A percentile compares a stretch with the other conserved stretches of the same genome.
Evolutionary conservation across 2,888 invertebrate species (phyloP).

Genomic region (Metalampra italica): DNA sequence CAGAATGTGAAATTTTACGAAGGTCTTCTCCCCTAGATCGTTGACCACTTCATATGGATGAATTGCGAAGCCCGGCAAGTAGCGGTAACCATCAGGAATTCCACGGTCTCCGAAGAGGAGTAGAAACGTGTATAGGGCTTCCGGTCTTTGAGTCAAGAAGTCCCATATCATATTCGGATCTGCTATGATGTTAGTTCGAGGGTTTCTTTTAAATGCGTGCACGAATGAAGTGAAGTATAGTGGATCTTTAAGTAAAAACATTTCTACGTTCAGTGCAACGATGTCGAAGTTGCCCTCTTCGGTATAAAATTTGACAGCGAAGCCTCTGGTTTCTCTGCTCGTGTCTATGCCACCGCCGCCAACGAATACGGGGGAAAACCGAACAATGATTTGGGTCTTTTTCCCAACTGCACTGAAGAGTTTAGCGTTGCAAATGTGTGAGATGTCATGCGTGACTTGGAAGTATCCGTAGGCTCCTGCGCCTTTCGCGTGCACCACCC

Average conservation of each 20-base stretch:
- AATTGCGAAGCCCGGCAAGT: constrained; percentile 93
- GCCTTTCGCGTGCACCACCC: constrained; percentile 94
- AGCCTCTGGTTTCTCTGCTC: constrained; percentile 35
- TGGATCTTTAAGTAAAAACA: constrained; percentile 77
- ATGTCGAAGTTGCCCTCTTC: constrained; percentile 20
- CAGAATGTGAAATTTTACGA: constrained; percentile 92
- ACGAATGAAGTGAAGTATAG: constrained; percentile 70
- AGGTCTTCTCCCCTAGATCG: constrained; percentile 81
- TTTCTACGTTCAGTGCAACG: constrained; percentile 57
- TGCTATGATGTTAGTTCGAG: constrained; percentile 48
- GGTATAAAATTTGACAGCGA: no score
- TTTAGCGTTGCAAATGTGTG: constrained; percentile 61
- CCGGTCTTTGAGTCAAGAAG: constrained; percentile 72
- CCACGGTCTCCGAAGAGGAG: constrained; percentile 91
- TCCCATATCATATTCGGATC: constrained; percentile 65
- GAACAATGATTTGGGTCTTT: constrained; percentile 73
- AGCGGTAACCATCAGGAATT: constrained; percentile 90
- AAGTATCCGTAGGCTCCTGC: constrained; percentile 77
- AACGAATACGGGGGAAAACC: constrained; percentile 80
- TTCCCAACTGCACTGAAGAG: constrained; percentile 79
- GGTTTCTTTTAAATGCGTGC: constrained; percentile 77
- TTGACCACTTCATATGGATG: constrained; percentile 94
- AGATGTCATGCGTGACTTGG: constrained; percentile 6
- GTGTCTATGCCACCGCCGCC: constrained; percentile 81
- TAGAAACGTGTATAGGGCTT: constrained; percentile 84